Base-by-base conservation (phyloP, 2,888 invertebrate genomes). In the Galerucella nymphaeae region DNA sequence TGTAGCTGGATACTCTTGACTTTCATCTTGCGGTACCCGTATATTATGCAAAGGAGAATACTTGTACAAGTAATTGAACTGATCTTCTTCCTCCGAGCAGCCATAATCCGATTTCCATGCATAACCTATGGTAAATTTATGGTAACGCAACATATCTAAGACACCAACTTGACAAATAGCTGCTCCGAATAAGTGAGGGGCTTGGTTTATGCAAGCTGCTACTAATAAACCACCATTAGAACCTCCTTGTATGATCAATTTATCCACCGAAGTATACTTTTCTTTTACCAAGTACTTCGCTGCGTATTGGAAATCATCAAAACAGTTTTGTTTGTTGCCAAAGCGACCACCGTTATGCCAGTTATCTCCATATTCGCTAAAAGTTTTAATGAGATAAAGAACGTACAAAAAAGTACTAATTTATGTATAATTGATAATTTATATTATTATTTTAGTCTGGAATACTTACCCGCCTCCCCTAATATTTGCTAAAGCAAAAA, bases 191-290 rank as follows among this genome's bases (percentile, higher is more conserved):
- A 99, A 89, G 82, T 98, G 96, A 0, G 99, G 99, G 53, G 96
- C 90, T 88, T 99, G 98, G 89, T 98, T 98, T 78, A 94, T 91
- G 84, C 96, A 96, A 14, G 98, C 97, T 3, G 94, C 97, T 13
- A 98, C 95, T n/a, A 99, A 88, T 69, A 99, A 90, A 0, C 99
- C 99, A 0, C 99, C 99, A 88, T 99, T 99, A 67, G 98, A 98
- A 30, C 95, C 98, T 18, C 99, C 99, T 87, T 97, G 94, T 80
- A 97, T 96, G 14, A 93, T 93, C 75, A 98, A 85, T 84, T 93
- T 94, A 67, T 90, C 86, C 11, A 92, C 88, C 30, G 86, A 88
- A 0, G 98, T 97, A 87, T 96, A 97, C n/a, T 92, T 90, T 79
- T 95, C 90, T 8, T 88, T 84, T 30, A 96, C 90, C 59, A 99